Percentiles rank a stretch among this genome's conserved stretches.
These are phyloP conservation scores for Hetaerina americana DNA, from an alignment of 1,140 invertebrate species.

Conservation along the genomic window DNA sequence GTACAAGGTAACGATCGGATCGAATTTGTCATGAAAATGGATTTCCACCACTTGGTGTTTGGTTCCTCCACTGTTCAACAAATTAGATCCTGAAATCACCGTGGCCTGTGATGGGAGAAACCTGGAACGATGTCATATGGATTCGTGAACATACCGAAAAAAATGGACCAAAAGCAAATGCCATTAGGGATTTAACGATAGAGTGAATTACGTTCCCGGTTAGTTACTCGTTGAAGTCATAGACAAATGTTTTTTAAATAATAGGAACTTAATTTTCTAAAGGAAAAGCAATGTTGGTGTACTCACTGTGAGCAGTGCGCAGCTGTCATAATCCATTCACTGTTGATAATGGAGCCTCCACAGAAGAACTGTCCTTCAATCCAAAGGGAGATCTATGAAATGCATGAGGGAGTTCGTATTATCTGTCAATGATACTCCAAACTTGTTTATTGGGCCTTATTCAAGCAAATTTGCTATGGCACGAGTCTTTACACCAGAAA, in stretches of 20 bases:
- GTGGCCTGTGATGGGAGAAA: background rate
- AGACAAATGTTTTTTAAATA: too few relatives aligned
- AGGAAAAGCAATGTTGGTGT: background rate
- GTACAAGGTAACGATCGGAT: conserved; percentile 6
- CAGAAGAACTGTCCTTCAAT: conserved; percentile 37
- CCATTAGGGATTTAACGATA: background rate
- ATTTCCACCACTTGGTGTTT: background rate
- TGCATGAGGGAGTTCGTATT: too few relatives aligned
- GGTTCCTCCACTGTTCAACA: background rate
- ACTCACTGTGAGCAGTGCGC: conserved; percentile 33
- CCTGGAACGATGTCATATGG: too few relatives aligned
- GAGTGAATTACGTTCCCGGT: background rate
- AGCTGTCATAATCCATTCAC: conserved; percentile 42
- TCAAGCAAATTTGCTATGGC: too few relatives aligned
- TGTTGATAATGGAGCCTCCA: conserved; percentile 37
- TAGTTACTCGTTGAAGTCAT: background rate
- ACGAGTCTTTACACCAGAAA: too few relatives aligned
- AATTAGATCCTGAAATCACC: background rate
- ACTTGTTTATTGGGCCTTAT: too few relatives aligned
- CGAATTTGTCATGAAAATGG: background rate
- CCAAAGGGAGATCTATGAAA: background rate
- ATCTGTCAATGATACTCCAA: too few relatives aligned
- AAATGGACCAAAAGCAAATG: background rate
- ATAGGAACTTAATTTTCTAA: background rate
- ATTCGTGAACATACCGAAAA: background rate